These are phyloP conservation scores for Achatina immaculata DNA, from an alignment of 1,140 invertebrate genomes.

Conservation along the genomic window DNA sequence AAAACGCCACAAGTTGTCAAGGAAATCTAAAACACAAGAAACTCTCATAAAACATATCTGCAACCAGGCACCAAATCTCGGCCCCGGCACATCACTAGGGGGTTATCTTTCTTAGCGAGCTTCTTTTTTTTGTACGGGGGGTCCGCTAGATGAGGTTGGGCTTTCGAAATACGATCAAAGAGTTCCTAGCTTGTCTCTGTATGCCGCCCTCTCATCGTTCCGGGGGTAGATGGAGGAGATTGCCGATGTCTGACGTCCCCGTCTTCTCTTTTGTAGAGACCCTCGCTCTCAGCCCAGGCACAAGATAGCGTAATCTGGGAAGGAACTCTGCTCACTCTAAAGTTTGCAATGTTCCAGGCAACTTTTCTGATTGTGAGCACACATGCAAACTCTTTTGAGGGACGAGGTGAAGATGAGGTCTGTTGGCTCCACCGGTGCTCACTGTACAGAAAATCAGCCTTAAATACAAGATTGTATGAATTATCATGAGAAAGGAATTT, in stretches of 20 bases:
- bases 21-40: slow-evolving; percentile 21
- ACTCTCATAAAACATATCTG: slow-evolving; percentile 25
- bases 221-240: slow-evolving; percentile 14
- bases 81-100: background rate
- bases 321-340: background rate
- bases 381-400: too few species aligned
- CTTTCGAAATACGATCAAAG: slow-evolving; percentile 8
- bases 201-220: background rate
- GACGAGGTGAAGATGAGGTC: too few species aligned
- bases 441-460: too few species aligned
- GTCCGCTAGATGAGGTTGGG: background rate
- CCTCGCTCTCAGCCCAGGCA: background rate
- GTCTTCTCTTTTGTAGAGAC: background rate
- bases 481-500: too few species aligned
- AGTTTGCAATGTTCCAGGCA: background rate
- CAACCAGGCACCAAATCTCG: slow-evolving; percentile 1
- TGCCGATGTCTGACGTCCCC: background rate
- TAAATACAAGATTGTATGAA: too few species aligned
- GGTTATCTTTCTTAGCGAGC: background rate
- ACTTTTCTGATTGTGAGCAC: background rate
- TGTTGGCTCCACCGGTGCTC: too few species aligned
- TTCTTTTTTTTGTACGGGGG: slow-evolving; percentile 6
- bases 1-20: background rate
- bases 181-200: background rate
- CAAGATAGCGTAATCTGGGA: background rate